A percentile compares a stretch with the other conserved stretches of the same genome.
Conservation (phyloP, 2,888 invertebrate genomes). For the Allophyes oxyacanthae region DNA sequence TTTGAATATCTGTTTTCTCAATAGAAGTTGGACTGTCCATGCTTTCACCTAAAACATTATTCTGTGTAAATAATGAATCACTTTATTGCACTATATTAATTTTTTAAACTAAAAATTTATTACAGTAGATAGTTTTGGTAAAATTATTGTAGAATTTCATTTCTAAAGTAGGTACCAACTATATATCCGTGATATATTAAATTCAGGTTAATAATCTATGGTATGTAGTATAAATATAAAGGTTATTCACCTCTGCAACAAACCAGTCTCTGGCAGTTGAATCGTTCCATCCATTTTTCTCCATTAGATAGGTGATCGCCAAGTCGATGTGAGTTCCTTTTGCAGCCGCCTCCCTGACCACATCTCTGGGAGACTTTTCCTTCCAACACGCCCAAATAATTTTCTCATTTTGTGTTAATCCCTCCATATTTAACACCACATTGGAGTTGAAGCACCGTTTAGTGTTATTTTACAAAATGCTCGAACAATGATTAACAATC, state of each 20-base stretch:
- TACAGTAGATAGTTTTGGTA: neutral
- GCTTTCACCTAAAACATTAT: conserved; percentile 87
- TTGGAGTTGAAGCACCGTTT: conserved; percentile 33
- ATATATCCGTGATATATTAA: too few species aligned
- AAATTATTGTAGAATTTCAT: neutral
- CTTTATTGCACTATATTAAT: neutral
- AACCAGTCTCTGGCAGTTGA: conserved; percentile 88
- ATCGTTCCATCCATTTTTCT: conserved; percentile 86
- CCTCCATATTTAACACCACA: conserved; percentile 82
- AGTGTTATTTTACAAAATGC: conserved; percentile 26
- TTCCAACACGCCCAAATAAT: conserved; percentile 92
- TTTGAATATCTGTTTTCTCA: conserved; percentile 90
- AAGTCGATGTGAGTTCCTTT: conserved; percentile 91
- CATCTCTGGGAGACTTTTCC: conserved; percentile 90
- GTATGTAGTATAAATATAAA: conserved; percentile 31
- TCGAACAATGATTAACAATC: conserved; percentile 42
- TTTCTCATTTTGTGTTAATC: conserved; percentile 87
- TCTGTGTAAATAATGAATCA: conserved; percentile 8
- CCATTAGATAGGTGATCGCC: conserved; percentile 89
- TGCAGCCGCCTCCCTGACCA: conserved; percentile 91
- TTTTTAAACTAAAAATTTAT: neutral
- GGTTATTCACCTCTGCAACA: conserved; percentile 84
- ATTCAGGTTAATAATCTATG: neutral
- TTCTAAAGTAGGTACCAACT: neutral
- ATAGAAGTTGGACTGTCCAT: conserved; percentile 90